These are phyloP conservation scores for Poliocrania exsul DNA, from an alignment of 2,797 vertebrate genomes.

Conservation along the genomic window DNA sequence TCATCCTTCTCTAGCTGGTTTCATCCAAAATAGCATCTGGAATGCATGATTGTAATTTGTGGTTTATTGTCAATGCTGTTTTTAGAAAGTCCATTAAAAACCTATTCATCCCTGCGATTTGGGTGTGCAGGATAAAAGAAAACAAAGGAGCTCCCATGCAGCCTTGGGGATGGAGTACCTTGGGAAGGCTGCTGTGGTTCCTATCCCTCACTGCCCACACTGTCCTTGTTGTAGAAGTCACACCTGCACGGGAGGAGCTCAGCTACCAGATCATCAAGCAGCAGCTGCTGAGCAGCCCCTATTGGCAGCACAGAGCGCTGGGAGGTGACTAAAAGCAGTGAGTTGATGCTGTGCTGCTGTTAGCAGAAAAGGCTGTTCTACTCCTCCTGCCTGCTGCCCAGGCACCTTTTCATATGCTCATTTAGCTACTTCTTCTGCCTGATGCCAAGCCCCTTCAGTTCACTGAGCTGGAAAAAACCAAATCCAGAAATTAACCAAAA, in stretches of 20 bases:
- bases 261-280: not conserved
- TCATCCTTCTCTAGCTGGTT: not conserved
- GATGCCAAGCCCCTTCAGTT: not conserved
- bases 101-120: not conserved
- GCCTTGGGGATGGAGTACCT: not conserved
- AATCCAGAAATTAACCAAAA: not conserved
- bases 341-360: not conserved
- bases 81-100: not conserved
- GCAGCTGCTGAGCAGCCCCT: not conserved
- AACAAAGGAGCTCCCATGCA: not conserved
- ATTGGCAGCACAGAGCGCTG: not conserved
- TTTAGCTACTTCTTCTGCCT: not conserved
- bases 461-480: not conserved
- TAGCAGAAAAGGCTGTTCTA: not conserved
- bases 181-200: not conserved
- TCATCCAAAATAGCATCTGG: not conserved
- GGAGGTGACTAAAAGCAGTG: not conserved
- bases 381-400: not conserved
- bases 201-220: rapidly evolving
- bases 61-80: not conserved
- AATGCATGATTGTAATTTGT: not conserved
- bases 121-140: not conserved
- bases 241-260: not conserved
- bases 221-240: not conserved
- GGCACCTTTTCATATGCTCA: not conserved